Base-by-base conservation (phyloP, 1,140 invertebrate species). In the Drosophila hydei region DNA sequence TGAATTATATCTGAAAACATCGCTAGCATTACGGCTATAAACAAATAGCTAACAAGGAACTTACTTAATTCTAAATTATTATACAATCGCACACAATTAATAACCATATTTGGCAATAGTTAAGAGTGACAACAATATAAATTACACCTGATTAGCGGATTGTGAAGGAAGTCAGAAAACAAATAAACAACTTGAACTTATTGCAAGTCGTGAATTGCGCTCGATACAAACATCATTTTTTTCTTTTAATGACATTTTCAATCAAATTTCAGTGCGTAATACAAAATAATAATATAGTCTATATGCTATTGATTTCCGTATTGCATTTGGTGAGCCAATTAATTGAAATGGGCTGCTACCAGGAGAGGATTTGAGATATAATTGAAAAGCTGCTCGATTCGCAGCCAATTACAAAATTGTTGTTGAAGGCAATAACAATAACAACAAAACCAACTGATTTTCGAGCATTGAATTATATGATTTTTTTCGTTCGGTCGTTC, bases 321-420 rank as follows among this genome's bases (percentile, higher is more conserved):
- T 33, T 33, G 30, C 50, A 56, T 45, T 63, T 62, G 58, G 8
- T 50, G 18, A 33, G 30, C 48, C 21, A 70, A 63, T 70, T 63
- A 67, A 59, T 23, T 56, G 25, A 51, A 11, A 14, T 52, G 42
- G 42, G 33, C 36, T 23, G 64, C 55, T 51, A 1, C 36, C 38
- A 9, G 33, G 42, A 33, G 42, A 23, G 43, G 36, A 52, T 52
- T 36, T 45, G 27, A 59, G 21, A 38, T 23, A 30, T 45, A 42
- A 18, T 42, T 42, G 38, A 56, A 56, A 42, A 59, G 40, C 16
- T 3, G 56, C 45, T 48, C 45, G 45, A 60, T 23, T 60, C 18
- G 14, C 19, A 56, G 68, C 60, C 38, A 71, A 71, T 71, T 64
- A 51, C 51, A 43, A 64, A 72, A 58, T 58, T 51, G 36, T 36